Evolutionary conservation across 2,113 vertebrate genomes (phyloP), one percentile per base, ranked within the genome.

Genomic region (Ornithorhynchus anatinus): DNA sequence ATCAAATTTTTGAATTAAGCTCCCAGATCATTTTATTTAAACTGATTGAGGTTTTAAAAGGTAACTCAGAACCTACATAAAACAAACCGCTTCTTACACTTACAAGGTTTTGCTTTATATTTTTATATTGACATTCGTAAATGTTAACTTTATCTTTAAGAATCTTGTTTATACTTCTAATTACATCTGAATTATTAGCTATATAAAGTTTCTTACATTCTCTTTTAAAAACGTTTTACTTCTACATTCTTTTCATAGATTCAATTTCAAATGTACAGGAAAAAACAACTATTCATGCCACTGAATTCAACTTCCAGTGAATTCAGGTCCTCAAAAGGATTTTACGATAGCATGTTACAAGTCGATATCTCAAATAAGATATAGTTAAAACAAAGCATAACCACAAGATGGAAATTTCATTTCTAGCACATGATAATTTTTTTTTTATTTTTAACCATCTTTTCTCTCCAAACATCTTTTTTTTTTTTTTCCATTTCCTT

Each of bases 301-400:
- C 69, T 35, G 3, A 58, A 14, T 62, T 45, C 38, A 81, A 72
- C 67, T 63, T 31, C 23, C 0, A 0, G 12, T 29, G 15, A 14
- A 37, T 19, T 3, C n/a, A n/a, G 5, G 20, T 50, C 12, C 35
- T 19, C 43, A 51, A 44, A 65, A 0, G 3, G 8, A 17, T 43
- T 82, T 75, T 53, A 64, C 13, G 53, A 59, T 73, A 59, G 61
- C 17, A 31, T 68, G 63, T 63, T 72, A 59, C 52, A 68, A 74
- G 44, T 22, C 4, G 17, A 50, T 73, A 80, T 54, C 22, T 58
- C 42, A 61, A 16, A 25, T 35, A 77, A 83, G 17, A 45, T 15
- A 58, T 50, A 65, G 14, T 39, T 73, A 66, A 50, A 77, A 77
- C 42, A 13, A 12, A n/a, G 19, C 77, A 32, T 59, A 61, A 68